Evolutionary conservation across 53 echinoderm and acorn worm species (phyloP).

Genomic region (Paelopatides confundens): DNA sequence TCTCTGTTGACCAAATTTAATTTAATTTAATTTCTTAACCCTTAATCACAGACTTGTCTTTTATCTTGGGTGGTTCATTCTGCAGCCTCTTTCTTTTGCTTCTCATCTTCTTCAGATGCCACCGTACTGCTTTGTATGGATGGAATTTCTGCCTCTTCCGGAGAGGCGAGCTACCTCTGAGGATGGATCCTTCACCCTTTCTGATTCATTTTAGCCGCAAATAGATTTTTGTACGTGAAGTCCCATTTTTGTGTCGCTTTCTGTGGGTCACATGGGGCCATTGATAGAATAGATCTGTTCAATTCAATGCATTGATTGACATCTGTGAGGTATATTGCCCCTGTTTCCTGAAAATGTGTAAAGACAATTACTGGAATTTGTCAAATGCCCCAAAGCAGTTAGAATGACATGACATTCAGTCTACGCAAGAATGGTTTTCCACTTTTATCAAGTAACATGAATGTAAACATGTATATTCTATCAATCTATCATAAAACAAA

Average conservation of each 20-base stretch:
- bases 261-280: conserved; percentile 47
- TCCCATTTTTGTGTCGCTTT: conserved; percentile 67
- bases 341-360: conserved; percentile 58
- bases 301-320: conserved; percentile 63
- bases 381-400: no score
- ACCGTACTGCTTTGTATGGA: not conserved
- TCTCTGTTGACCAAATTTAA: no score
- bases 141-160: not conserved
- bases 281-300: conserved; percentile 17
- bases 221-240: conserved; percentile 57
- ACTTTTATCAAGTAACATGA: no score
- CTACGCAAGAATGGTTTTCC: no score
- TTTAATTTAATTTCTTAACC: no score
- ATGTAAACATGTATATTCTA: no score
- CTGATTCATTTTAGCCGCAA: not conserved
- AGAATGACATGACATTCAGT: no score
- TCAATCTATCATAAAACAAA: no score
- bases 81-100: no score
- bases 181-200: not conserved
- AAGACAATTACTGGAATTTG: not conserved
- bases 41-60: no score
- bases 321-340: conserved; percentile 57
- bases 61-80: no score
- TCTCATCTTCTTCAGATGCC: no score
- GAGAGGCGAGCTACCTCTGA: not conserved